phyloP scores from a whole-genome alignment of 2,113 vertebrate species.

The Saiga tatarica region DNA sequence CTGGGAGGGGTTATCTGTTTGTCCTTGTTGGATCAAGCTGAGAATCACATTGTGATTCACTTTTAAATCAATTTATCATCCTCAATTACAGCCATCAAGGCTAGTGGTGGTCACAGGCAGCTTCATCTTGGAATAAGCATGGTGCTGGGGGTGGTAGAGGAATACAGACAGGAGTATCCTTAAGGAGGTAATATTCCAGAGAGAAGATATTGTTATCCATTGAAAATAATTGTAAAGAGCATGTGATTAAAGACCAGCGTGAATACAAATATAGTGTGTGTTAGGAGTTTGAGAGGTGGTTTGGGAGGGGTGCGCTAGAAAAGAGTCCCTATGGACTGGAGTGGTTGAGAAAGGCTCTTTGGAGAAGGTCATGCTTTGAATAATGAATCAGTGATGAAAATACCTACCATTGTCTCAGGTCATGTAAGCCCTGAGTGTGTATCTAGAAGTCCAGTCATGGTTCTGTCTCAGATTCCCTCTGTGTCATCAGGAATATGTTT shows the following conservation, averaged over 20 bases:
- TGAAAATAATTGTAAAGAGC: not conserved
- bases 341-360: not conserved
- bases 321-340: not conserved
- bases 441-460: not conserved
- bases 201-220: not conserved
- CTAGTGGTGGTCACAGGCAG: not conserved
- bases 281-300: not conserved
- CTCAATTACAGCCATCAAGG: not conserved
- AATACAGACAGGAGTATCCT: not conserved
- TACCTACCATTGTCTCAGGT: not conserved
- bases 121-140: not conserved
- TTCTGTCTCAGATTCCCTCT: not conserved
- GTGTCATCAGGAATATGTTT: not conserved
- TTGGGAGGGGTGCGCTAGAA: not conserved
- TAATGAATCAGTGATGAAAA: not conserved
- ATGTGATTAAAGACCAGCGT: not conserved
- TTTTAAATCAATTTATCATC: not conserved
- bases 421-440: not conserved
- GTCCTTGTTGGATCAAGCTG: not conserved
- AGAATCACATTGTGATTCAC: not conserved
- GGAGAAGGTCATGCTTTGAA: not conserved
- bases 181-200: not conserved
- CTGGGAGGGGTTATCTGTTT: not conserved
- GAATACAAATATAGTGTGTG: not conserved
- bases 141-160: not conserved